Percentiles rank a stretch among this genome's conserved stretches.
These are phyloP conservation scores for Hiodon tergisus DNA, from an alignment of 2,113 vertebrate genomes.

Conservation along the genomic window DNA sequence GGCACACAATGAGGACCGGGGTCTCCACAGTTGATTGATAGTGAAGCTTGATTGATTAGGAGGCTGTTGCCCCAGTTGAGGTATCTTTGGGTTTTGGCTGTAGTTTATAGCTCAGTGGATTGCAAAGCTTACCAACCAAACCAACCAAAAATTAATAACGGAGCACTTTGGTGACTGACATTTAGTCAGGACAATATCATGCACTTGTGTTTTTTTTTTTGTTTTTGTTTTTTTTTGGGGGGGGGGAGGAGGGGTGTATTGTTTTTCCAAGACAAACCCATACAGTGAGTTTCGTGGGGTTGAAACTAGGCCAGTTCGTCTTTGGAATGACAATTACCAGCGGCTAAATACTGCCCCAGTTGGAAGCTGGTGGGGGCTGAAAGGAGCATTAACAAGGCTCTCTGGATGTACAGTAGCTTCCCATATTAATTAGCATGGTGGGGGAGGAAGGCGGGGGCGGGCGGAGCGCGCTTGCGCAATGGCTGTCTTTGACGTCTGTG, in stretches of 20 bases:
- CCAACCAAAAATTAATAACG: too few relatives aligned
- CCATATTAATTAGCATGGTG: conserved; percentile 56
- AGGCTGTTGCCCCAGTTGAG: too few relatives aligned
- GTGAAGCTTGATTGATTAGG: too few relatives aligned
- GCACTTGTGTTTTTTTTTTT: neutral
- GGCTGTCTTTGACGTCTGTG: conserved; percentile 47
- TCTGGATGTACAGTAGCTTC: conserved; percentile 56
- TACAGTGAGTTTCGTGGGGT: conserved; percentile 52
- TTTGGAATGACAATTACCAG: conserved; percentile 86
- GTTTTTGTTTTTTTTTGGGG: neutral
- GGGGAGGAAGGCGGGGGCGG: conserved; percentile 11
- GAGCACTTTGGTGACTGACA: too few relatives aligned
- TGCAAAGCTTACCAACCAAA: too few relatives aligned
- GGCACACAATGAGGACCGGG: too few relatives aligned
- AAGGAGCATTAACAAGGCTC: conserved; percentile 34
- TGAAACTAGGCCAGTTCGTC: conserved; percentile 85
- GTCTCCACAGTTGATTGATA: too few relatives aligned
- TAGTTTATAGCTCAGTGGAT: too few relatives aligned
- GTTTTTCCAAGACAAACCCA: conserved; percentile 18
- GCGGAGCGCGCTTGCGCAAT: conserved; percentile 41
- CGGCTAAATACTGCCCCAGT: conserved; percentile 60
- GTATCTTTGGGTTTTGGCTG: too few relatives aligned
- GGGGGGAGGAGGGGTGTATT: neutral
- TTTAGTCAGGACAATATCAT: too few relatives aligned
- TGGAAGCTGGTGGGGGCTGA: conserved; percentile 48